phyloP scores from a whole-genome alignment of 2,888 invertebrate species.

The Pristionchus fissidentatus region DNA sequence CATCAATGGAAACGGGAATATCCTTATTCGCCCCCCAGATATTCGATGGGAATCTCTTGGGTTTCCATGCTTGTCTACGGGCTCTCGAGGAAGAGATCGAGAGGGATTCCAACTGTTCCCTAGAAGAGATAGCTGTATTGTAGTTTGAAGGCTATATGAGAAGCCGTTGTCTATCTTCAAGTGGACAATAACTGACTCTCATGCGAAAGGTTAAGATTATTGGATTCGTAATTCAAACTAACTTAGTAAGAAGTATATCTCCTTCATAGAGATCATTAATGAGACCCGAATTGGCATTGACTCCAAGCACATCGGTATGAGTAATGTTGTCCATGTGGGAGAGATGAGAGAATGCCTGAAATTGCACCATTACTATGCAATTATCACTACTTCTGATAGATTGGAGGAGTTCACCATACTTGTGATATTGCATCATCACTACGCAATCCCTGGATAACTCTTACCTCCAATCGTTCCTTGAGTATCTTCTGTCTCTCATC shows the following conservation, averaged over 20 bases:
- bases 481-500: constrained; percentile 24
- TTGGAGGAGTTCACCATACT: too few relatives aligned
- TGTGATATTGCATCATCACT: too few relatives aligned
- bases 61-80: constrained; percentile 43
- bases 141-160: not conserved
- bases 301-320: constrained; percentile 11
- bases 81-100: constrained; percentile 20
- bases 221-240: too few relatives aligned
- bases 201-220: not conserved
- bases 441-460: too few relatives aligned
- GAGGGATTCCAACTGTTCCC: constrained; percentile 39
- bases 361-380: too few relatives aligned
- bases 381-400: too few relatives aligned
- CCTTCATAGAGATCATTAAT: constrained; percentile 40
- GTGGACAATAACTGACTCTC: not conserved
- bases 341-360: constrained; percentile 24
- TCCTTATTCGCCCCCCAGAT: constrained; percentile 29
- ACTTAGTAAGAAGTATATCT: constrained; percentile 42
- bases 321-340: constrained; percentile 11
- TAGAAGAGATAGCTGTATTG: too few relatives aligned
- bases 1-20: constrained; percentile 34
- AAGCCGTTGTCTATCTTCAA: not conserved
- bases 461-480: constrained; percentile 30
- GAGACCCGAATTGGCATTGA: constrained; percentile 26
- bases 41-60: constrained; percentile 17